phyloP scores from a whole-genome alignment of 2,888 invertebrate genomes.

The Zaprionus lineosus region DNA sequence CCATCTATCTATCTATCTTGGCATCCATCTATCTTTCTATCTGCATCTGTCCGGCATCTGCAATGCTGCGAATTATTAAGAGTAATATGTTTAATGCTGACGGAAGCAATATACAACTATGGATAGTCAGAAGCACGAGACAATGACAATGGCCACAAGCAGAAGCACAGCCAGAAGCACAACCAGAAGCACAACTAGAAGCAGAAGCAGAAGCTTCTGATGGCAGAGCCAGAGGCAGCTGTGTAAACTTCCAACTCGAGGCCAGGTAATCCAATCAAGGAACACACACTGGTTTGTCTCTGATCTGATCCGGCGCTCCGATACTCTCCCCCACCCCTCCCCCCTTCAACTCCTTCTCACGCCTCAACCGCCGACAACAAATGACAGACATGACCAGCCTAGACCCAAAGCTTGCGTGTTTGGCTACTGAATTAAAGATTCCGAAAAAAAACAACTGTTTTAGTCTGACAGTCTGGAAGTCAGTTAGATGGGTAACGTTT shows the following conservation, averaged over 20 bases:
- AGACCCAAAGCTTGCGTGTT: constrained; percentile 49
- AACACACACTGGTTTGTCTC: background rate
- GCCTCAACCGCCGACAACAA: constrained; percentile 20
- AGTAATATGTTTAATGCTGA: constrained; percentile 71
- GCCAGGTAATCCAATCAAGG: constrained; percentile 41
- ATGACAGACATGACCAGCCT: constrained; percentile 40
- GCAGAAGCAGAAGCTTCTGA: background rate
- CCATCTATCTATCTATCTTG: no score
- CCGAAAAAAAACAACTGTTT: constrained; percentile 41
- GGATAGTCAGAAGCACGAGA: constrained; percentile 60
- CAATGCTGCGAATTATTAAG: constrained; percentile 66
- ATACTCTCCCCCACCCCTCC: background rate
- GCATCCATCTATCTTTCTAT: no score
- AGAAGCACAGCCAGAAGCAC: constrained; percentile 3
- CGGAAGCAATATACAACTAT: constrained; percentile 63
- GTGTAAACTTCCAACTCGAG: constrained; percentile 10
- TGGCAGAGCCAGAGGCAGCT: constrained; percentile 17
- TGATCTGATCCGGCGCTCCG: background rate
- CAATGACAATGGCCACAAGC: constrained; percentile 35
- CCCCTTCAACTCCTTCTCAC: background rate
- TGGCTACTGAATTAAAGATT: constrained; percentile 54
- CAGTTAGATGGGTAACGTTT: constrained; percentile 66
- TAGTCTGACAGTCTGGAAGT: constrained; percentile 30
- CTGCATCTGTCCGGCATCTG: constrained; percentile 41
- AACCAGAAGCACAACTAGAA: background rate